Conservation (phyloP, 2,797 vertebrate genomes). For the Vireo griseus region DNA sequence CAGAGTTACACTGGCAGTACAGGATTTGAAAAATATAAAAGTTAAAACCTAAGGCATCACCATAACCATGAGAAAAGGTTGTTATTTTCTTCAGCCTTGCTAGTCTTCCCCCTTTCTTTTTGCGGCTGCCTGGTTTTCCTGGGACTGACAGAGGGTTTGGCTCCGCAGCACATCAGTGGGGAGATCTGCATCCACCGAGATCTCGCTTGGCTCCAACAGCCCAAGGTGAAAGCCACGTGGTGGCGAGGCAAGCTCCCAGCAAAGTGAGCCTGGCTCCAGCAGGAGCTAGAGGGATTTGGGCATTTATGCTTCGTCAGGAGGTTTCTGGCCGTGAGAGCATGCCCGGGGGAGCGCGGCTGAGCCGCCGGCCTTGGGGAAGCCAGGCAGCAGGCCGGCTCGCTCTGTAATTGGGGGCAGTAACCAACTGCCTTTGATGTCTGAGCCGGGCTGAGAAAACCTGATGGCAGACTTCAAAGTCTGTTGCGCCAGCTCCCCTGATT, state of each 20-base stretch:
- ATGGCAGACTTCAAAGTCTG: constrained; percentile 39
- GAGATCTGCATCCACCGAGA: not conserved
- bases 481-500: not conserved
- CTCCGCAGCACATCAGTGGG: rapidly evolving
- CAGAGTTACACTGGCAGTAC: no score
- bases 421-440: constrained; percentile 57
- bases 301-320: not conserved
- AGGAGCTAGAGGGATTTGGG: not conserved
- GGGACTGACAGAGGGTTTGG: not conserved
- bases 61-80: not conserved
- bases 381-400: not conserved
- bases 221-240: not conserved
- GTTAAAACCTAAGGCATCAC: no score
- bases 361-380: not conserved
- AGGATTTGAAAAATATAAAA: no score
- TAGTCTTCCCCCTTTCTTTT: not conserved
- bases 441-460: constrained; percentile 32
- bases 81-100: not conserved
- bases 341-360: not conserved
- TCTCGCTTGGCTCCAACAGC: rapidly evolving
- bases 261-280: not conserved
- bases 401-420: not conserved
- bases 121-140: not conserved
- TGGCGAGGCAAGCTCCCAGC: not conserved
- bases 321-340: not conserved